Evolutionary conservation across 2,888 invertebrate species (phyloP), one percentile per base, ranked within the genome.

Genomic region (Sarcophaga variegata): DNA sequence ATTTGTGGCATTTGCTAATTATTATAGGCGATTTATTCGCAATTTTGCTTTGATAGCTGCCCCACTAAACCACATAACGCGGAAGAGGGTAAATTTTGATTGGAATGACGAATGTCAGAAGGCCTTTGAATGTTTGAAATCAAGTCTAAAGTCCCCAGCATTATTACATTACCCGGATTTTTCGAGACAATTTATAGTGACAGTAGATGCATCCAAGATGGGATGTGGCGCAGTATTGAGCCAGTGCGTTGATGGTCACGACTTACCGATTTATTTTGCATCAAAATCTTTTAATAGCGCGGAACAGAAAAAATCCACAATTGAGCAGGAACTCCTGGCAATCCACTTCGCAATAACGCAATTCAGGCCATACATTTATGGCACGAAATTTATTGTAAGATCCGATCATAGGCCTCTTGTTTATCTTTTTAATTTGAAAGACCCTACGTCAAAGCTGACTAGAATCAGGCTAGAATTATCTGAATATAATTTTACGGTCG

Each of bases 381-480:
- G 85, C 3, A 87, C 47, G 49, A 60, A 84, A 59, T 90, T 90
- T 77, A 70, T 72, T 5, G 88, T 89, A 17, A 88, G 71, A 12
- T 71, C 71, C 6, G 71, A 71, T 17, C 49, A 54, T 22, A 49
- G 71, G 2, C 25, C 70, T 3, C 77, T 90, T 27, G 60, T 89
- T 3, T 90, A 89, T 75, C 70, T 90, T 49, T 89, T 89, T 67
- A 82, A 88, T 49, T 86, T 89, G 80, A 88, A 86, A 69, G 89
- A 89, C 74, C 88, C 90, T 11, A 88, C 89, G 5, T 89, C 89
- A 62, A 88, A 89, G 82, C 70, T 90, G 37, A 89, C 88, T 4
- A 88, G 89, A 82, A 90, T 90, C 70, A 78, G 90, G 49, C 81
- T 90, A 62, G 83, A 86, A 27, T 70, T 91, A 59, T 87, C 89